These are phyloP conservation scores for Coluber constrictor DNA, from an alignment of 2,797 vertebrate genomes.

Conservation along the genomic window DNA sequence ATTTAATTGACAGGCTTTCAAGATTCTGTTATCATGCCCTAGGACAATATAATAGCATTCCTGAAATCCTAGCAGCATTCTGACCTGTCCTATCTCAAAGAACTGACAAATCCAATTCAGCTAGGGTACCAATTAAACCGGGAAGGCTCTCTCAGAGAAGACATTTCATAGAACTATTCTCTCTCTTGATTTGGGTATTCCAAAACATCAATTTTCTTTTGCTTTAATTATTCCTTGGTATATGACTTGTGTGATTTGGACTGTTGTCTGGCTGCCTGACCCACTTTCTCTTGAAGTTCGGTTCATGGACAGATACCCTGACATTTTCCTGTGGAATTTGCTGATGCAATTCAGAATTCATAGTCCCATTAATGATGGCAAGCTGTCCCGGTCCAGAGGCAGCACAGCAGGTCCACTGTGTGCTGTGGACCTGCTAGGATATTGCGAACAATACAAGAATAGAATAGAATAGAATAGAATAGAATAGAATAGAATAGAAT, in stretches of 20 bases:
- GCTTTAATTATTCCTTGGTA: background rate
- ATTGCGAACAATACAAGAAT: background rate
- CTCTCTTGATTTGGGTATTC: background rate
- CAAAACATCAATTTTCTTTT: background rate
- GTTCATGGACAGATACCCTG: background rate
- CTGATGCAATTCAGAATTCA: background rate
- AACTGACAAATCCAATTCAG: background rate
- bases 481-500: too few relatives aligned
- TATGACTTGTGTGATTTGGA: background rate
- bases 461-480: too few relatives aligned
- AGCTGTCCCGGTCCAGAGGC: background rate
- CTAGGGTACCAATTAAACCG: too few relatives aligned
- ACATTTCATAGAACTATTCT: background rate
- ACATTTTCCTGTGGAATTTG: background rate
- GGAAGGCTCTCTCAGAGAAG: too few relatives aligned
- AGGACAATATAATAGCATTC: background rate
- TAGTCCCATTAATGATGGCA: background rate
- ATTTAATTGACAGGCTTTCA: background rate
- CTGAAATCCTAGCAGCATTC: background rate
- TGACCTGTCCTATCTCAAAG: background rate
- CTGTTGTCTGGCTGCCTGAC: background rate
- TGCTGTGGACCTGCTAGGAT: background rate
- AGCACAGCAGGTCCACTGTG: background rate
- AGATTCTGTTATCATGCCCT: background rate
- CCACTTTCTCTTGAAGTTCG: background rate